These are phyloP conservation scores for Nipponia nippon DNA, from an alignment of 2,113 vertebrate genomes.

Conservation along the genomic window DNA sequence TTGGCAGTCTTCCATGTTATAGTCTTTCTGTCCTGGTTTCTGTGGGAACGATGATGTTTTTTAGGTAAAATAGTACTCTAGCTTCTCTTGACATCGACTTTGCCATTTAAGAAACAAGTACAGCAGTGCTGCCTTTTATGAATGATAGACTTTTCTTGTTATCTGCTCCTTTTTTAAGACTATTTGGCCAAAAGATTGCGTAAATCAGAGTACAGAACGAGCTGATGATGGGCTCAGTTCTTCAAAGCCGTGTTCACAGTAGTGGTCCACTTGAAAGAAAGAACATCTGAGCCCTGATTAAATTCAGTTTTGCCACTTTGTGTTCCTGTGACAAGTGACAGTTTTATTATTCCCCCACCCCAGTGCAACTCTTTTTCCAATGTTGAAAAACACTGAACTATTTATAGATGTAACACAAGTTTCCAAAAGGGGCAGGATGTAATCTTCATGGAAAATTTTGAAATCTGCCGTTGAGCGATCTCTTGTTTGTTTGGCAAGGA, in stretches of 20 bases:
- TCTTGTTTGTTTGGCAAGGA: background rate
- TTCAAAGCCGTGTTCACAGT: background rate
- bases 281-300: background rate
- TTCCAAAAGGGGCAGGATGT: background rate
- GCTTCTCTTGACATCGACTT: background rate
- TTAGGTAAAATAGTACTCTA: background rate
- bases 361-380: background rate
- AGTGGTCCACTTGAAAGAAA: background rate
- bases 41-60: background rate
- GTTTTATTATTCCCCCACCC: background rate
- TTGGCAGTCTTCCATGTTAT: background rate
- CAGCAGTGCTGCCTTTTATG: background rate
- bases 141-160: background rate
- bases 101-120: background rate
- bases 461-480: background rate
- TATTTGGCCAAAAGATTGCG: background rate
- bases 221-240: background rate
- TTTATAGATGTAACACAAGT: background rate
- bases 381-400: background rate
- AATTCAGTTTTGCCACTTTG: background rate
- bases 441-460: background rate
- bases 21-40: background rate
- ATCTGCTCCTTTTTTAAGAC: background rate
- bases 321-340: background rate
- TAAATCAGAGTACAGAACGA: background rate